Percentiles rank a stretch among this genome's conserved stretches.
Conservation (phyloP, 2,888 invertebrate species). For the Frankliniella fusca region DNA sequence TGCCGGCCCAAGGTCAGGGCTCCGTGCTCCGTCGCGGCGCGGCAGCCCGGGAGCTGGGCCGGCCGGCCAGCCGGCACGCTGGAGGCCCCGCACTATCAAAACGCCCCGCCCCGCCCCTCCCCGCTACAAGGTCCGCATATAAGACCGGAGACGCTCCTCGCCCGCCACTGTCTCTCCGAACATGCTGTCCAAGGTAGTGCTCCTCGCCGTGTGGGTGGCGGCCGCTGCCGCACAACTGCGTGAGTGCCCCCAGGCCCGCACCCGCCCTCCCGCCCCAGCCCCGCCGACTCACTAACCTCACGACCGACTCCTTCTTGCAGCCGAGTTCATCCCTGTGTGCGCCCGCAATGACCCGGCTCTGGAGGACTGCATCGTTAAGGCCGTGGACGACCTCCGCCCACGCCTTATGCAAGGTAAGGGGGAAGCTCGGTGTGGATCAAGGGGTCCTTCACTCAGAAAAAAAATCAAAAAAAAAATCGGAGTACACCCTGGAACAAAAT, state of each 20-base stretch:
- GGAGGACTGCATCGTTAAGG: conserved; percentile 12
- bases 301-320: neutral
- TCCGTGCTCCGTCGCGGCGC: too few species aligned
- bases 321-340: neutral
- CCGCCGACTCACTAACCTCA: neutral
- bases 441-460: too few species aligned
- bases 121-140: neutral
- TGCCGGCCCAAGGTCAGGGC: neutral
- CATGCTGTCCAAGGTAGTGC: neutral
- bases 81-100: neutral
- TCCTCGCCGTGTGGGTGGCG: neutral
- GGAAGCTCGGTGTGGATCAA: too few species aligned
- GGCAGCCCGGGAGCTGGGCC: neutral
- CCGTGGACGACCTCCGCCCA: neutral
- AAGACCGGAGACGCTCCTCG: neutral
- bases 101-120: too few species aligned
- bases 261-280: neutral
- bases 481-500: too few species aligned
- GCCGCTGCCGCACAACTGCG: conserved; percentile 9
- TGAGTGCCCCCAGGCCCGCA: neutral
- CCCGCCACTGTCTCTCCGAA: neutral
- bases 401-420: neutral
- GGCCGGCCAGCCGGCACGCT: neutral
- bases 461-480: too few species aligned
- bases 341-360: neutral